phyloP scores from a whole-genome alignment of 1,140 invertebrate genomes.

The Campodea augens region DNA sequence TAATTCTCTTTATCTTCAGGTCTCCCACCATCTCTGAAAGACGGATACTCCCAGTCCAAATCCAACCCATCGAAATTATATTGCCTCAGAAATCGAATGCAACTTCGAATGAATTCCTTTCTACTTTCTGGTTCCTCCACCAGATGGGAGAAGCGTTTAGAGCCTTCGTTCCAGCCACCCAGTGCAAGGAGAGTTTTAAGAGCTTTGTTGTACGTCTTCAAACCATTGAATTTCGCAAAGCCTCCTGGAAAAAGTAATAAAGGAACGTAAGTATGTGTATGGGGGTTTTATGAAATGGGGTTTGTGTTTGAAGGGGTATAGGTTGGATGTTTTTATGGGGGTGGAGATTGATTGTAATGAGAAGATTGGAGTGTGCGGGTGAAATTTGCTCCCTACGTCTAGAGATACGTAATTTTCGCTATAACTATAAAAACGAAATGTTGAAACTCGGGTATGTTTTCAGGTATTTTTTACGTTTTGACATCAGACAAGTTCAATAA shows the following conservation, averaged over 20 bases:
- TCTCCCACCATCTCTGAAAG: slow-evolving; percentile 74
- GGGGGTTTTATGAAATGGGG: neutral
- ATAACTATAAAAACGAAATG: no score
- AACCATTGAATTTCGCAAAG: slow-evolving; percentile 81
- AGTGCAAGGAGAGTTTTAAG: slow-evolving; percentile 82
- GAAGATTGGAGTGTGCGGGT: no score
- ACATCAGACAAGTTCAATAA: no score
- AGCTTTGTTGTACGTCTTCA: slow-evolving; percentile 84
- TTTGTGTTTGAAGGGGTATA: neutral
- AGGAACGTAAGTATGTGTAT: neutral
- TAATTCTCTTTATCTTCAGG: slow-evolving; percentile 78
- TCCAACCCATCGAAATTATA: slow-evolving; percentile 92
- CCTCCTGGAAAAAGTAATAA: slow-evolving; percentile 39
- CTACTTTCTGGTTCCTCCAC: slow-evolving; percentile 53
- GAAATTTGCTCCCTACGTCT: no score
- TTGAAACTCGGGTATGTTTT: no score
- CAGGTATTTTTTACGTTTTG: no score
- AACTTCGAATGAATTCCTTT: slow-evolving; percentile 64
- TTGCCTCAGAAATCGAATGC: slow-evolving; percentile 69
- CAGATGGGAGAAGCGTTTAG: slow-evolving; percentile 66
- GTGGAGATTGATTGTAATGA: no score
- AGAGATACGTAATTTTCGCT: no score
- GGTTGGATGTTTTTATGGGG: neutral
- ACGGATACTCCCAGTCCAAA: slow-evolving; percentile 92
- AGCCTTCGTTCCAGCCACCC: slow-evolving; percentile 93